Evolutionary conservation across 2,797 vertebrate genomes (phyloP).

Genomic region (Neosilurus hyrtlii): DNA sequence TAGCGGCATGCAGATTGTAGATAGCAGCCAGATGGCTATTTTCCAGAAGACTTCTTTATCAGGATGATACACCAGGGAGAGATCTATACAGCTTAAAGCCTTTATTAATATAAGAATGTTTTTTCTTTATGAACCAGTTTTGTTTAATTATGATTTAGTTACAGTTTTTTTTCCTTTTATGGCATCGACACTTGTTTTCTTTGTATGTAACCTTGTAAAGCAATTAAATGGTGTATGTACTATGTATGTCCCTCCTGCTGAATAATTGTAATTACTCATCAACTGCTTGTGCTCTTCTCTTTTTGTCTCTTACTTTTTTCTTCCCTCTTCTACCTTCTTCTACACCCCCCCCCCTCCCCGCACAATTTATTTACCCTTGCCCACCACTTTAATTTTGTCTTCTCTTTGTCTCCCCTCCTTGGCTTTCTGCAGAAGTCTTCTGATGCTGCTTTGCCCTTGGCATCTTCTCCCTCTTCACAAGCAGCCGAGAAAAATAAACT

Average conservation of each 20-base stretch:
- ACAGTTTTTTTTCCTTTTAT: background rate
- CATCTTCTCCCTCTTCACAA: conserved; percentile 84
- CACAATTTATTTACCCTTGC: conserved; percentile 51
- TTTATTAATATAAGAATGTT: background rate
- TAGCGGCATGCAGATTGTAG: background rate
- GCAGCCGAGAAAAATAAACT: conserved; percentile 85
- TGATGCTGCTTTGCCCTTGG: conserved; percentile 81
- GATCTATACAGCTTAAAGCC: background rate
- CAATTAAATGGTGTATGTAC: conserved; percentile 1
- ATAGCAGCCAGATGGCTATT: conserved; percentile 1
- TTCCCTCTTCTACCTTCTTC: background rate
- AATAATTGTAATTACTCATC: conserved; percentile 56
- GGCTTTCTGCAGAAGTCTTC: conserved; percentile 77
- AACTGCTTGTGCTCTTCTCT: conserved; percentile 46
- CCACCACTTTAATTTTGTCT: conserved; percentile 12
- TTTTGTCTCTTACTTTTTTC: conserved; percentile 45
- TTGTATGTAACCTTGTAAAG: background rate
- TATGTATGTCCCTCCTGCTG: conserved; percentile 30
- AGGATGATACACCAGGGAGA: background rate
- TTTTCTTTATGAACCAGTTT: background rate
- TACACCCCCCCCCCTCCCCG: background rate
- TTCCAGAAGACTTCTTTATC: background rate
- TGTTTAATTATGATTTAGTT: conserved; percentile 22
- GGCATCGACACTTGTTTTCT: background rate
- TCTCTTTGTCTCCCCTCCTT: conserved; percentile 54